Evolutionary conservation across 2,888 invertebrate species (phyloP).

Genomic region (Alloplasta piceator): DNA sequence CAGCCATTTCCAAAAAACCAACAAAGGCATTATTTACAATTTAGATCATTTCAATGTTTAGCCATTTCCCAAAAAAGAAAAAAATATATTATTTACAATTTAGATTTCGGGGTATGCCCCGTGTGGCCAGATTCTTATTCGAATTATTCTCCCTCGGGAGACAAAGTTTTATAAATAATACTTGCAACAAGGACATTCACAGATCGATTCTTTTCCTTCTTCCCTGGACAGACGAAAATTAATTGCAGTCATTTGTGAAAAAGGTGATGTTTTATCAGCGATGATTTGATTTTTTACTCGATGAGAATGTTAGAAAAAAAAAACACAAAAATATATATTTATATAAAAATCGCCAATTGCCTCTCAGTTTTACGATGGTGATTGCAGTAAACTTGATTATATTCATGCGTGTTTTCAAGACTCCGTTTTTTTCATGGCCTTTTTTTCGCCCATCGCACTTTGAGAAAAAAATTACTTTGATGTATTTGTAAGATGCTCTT

Average conservation of each 20-base stretch:
- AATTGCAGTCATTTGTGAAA: constrained; percentile 56
- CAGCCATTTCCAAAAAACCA: constrained; percentile 45
- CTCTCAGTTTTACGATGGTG: not conserved
- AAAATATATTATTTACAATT: constrained; percentile 66
- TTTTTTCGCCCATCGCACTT: no score
- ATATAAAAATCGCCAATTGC: not conserved
- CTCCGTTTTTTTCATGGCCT: no score
- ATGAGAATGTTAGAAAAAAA: constrained; percentile 9
- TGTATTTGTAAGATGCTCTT: no score
- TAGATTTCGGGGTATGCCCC: constrained; percentile 40
- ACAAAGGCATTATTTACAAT: not conserved
- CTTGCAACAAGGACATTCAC: constrained; percentile 46
- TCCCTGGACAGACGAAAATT: constrained; percentile 45
- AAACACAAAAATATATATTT: not conserved
- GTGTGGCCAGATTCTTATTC: constrained; percentile 46
- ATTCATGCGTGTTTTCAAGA: no score
- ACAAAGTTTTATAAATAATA: constrained; percentile 54
- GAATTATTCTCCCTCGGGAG: constrained; percentile 32
- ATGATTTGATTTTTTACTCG: constrained; percentile 46
- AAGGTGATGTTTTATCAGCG: constrained; percentile 57
- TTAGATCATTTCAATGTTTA: constrained; percentile 31
- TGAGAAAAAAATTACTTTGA: no score
- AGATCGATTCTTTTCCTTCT: constrained; percentile 32
- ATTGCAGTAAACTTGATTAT: not conserved
- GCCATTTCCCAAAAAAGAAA: constrained; percentile 43